Evolutionary conservation across 2,797 vertebrate species (phyloP), one percentile per base, ranked within the genome.

Genomic region (Phoxinus dragarum): DNA sequence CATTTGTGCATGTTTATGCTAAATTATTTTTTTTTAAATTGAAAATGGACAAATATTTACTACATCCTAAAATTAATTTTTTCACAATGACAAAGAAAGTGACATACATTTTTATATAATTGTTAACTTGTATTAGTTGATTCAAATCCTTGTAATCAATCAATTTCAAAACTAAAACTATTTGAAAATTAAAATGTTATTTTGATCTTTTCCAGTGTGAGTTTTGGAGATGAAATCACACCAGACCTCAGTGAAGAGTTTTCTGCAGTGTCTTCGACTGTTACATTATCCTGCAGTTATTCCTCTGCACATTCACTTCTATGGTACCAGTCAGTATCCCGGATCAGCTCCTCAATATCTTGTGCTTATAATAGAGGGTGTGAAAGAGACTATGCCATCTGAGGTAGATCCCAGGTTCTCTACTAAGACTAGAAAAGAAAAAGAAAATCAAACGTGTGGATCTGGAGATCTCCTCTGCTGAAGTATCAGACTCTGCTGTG

Each of bases 381-480:
- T 19, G 14, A 74, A 74, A 74, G 27, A 52, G 0, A 9, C 1
- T 52, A 34, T 21, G 72, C 1, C 0, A 49, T 74, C 72, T 74
- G 4, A 52, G n/a, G 8, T 74, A 17, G 72, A 74, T 52, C 16
- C 1, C 23, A 74, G 72, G 5, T 31, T 74, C 44, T 34, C 72
- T 9, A 17, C 23, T 52, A 34, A 49, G 2, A 3, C 34, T 14
- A 75, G 4, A 21, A 75, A 75, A 52, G 44, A 74, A 27, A 34
- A 34, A 3, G 3, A 59, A 59, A 2, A 54, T 54, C 17, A 54
- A 54, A 7, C 19, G 1, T 54, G 52, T 84, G 9, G 8, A 77
- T 75, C 73, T 84, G 61, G 8, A 31, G 3, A 68, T 84, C 61
- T 85, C 76, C 34, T 80, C 84, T 80, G 59, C 21, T 6, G 4